Evolutionary conservation across 2,888 invertebrate species (phyloP).

Genomic region (Drosophila suboccidentalis): DNA sequence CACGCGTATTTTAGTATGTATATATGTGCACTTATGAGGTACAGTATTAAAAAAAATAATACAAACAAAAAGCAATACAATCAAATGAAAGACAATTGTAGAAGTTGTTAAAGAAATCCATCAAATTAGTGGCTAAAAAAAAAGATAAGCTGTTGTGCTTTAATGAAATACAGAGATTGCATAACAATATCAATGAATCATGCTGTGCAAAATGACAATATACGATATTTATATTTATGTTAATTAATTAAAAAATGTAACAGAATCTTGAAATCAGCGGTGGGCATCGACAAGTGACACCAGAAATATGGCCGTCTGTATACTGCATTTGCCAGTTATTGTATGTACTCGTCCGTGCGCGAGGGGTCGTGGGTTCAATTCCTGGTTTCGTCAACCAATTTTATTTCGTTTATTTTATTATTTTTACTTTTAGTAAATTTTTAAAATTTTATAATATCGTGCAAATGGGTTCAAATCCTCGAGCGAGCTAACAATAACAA

Average conservation of each 20-base stretch:
- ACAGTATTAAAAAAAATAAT: constrained; percentile 27
- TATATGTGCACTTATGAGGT: constrained; percentile 33
- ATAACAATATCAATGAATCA: constrained; percentile 37
- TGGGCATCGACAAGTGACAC: too few relatives aligned
- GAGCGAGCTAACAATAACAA: too few relatives aligned
- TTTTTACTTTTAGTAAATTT: too few relatives aligned
- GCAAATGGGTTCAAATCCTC: too few relatives aligned
- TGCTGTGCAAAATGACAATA: constrained; percentile 40
- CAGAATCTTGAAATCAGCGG: neutral
- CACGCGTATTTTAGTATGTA: constrained; percentile 27
- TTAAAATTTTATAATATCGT: too few relatives aligned
- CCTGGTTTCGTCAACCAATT: too few relatives aligned
- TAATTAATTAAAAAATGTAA: neutral
- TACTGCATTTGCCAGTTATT: too few relatives aligned
- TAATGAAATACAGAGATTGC: constrained; percentile 31
- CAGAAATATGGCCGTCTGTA: too few relatives aligned
- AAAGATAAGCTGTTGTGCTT: constrained; percentile 28
- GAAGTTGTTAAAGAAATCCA: constrained; percentile 27
- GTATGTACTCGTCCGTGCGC: too few relatives aligned
- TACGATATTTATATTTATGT: neutral
- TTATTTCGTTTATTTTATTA: too few relatives aligned
- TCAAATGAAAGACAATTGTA: constrained; percentile 19
- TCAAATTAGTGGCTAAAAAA: constrained; percentile 26
- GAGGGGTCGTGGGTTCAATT: too few relatives aligned
- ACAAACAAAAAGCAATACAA: neutral